Evolutionary conservation across 2,888 invertebrate genomes (phyloP).

Genomic region (Tenthredo scrophulariae): DNA sequence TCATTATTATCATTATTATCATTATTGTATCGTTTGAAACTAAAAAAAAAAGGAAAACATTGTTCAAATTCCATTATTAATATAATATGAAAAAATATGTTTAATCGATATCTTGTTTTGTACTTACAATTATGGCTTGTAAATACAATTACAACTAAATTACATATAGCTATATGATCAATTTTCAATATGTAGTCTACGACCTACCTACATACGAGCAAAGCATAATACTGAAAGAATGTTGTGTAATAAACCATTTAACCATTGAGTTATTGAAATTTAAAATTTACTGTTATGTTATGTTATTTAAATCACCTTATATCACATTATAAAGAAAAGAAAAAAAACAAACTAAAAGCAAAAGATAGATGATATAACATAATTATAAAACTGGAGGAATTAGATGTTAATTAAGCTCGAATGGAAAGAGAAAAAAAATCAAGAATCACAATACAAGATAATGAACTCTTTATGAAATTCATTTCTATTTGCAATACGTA

Average conservation of each 20-base stretch:
- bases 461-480: not conserved
- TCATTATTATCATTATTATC: not conserved
- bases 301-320: not conserved
- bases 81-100: not conserved
- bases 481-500: not conserved
- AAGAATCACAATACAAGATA: not conserved
- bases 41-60: constrained; percentile 28
- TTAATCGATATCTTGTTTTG: constrained; percentile 29
- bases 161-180: not conserved
- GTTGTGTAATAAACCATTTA: constrained; percentile 39
- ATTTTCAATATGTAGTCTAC: constrained; percentile 35
- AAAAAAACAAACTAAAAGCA: too few relatives aligned
- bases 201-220: constrained; percentile 21
- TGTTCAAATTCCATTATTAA: constrained; percentile 41
- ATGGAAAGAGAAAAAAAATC: not conserved
- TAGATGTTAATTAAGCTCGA: not conserved
- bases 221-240: constrained; percentile 29
- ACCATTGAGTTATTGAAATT: constrained; percentile 47
- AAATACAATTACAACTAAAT: constrained; percentile 19
- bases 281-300: not conserved
- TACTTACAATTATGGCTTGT: constrained; percentile 26
- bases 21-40: constrained; percentile 34
- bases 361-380: not conserved
- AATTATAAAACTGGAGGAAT: not conserved
- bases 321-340: not conserved